Evolutionary conservation across 2,797 vertebrate species (phyloP), one percentile per base, ranked within the genome.

Genomic region (Amblyraja radiata): DNA sequence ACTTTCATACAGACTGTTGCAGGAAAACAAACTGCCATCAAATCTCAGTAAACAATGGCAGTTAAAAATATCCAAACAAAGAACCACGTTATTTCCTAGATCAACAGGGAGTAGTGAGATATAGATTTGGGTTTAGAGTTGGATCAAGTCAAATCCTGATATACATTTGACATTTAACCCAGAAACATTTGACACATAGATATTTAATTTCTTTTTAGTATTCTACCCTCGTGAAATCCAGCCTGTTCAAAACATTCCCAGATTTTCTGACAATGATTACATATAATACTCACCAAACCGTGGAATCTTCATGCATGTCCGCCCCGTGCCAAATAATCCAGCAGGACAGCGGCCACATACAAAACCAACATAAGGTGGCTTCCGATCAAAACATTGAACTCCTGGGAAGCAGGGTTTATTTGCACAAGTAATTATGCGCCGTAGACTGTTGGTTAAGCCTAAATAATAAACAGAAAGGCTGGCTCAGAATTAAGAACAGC

Each of bases 361-460:
- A 1, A 96, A 97, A 0, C 97, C 97, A 0, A 95, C 25, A 0
- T 97, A 96, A 0, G 97, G 97, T 0, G 96, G 95, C 2, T 94
- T 95, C 88, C 95, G 94, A 94, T 97, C 96, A 78, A 97, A 95
- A 88, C 97, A 98, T 0, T 95, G 94, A 18, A 95, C 97, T 18
- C 97, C 97, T 0, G 97, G 97, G 94, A 97, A 98, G 83, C 97
- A 97, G 0, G 97, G 97, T 81, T 97, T 94, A 76, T 94, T 96
- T 94, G 96, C 95, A 94, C 97, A 98, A 0, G 95, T 96, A 0
- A 96, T 93, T 0, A 94, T 91, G 0, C 25, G 91, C 9, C 94
- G 94, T 7, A 68, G 63, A 0, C 93, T 93, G 0, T 1, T 10
- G 88, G 93, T 58, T 0, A 0, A 71, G 79, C 93, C 95, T 94